Evolutionary conservation across 2,797 vertebrate genomes (phyloP), one percentile per base, ranked within the genome.

Genomic region (Cuculus canorus): DNA sequence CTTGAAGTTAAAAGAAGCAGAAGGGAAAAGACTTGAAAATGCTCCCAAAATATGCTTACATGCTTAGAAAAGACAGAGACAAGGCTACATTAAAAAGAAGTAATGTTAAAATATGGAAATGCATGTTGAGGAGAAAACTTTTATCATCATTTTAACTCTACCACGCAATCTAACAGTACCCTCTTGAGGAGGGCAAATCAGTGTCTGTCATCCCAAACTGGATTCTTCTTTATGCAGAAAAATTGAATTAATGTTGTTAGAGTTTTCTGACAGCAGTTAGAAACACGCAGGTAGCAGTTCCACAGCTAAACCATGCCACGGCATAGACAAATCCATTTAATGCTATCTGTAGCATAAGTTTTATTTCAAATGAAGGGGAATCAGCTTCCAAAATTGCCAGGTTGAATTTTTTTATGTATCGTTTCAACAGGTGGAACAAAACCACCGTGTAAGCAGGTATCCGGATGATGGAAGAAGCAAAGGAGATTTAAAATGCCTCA

Each of bases 191-290:
- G 27, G 10, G 8, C 10, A 60, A 50, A 82, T 86, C 50, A 39
- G 32, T 65, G 69, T 33, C 47, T 0, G 0, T 88, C 81, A 82
- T 56, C 70, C 33, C 63, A 82, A 71, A 61, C 35, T 78, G 57
- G 11, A 65, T 53, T 88, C 80, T 90, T 94, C 39, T 27, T 92
- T 83, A 75, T 92, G 69, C 53, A 90, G 88, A 64, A 75, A 65
- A 81, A 83, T 60, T 27, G 32, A 88, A 68, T 77, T 85, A 59
- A 54, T 78, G 64, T 69, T 41, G 76, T 69, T 35, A 9, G 23
- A 69, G 19, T 54, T 84, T 63, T 33, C 61, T 41, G 56, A 47
- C 57, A 71, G 79, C 39, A 64, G 53, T 75, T 33, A 37, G 45
- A 71, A 64, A 35, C 10, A 45, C 4, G 68, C 59, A 84, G 50